Base-by-base conservation (phyloP, 1,140 invertebrate species). In the Ceratosolen fusciceps region DNA sequence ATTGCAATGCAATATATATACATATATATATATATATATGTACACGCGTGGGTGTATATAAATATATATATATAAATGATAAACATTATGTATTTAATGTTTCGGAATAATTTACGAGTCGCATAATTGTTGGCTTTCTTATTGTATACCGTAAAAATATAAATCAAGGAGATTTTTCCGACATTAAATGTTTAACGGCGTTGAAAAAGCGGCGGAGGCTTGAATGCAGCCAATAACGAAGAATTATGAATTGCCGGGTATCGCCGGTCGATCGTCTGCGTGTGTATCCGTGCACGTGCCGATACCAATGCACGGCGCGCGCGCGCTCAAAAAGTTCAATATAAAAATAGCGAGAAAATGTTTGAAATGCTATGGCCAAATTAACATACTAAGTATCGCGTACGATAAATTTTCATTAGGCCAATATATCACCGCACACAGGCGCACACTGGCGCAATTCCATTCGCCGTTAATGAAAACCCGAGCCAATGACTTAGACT, bases 361-460 rank as follows among this genome's bases (percentile, higher is more conserved):
- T 34, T 54, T 58, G 12, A 10, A 34, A 54, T 52, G 21, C 54
- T 19, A 72, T 5, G 37, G 60, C 16, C 10, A 26, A 58, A 74
- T 74, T 47, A 43, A 74, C 12, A 73, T 24, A 31, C 0, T 2
- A 21, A 74, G 24, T 60, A 60, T 26, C 5, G 37, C 12, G 19
- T 12, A 60, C 24, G 37, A 65, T 65, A 65, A 75, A 75, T 65
- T 49, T 75, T 75, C 26, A 65, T 75, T 65, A 34, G 39, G 34
- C 19, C 10, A 29, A 75, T 65, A 65, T 29, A 21, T 65, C 73
- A 49, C 43, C 34, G 58, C 43, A n/a, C n/a, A n/a, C 60, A 29
- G 54, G 31, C 16, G 14, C 7, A 43, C 39, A n/a, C n/a, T n/a
- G 31, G 24, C 52, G n/a, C 34, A 65, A 75, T 75, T 74, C 49